phyloP scores from a whole-genome alignment of 2,797 vertebrate genomes.

The Hypotaenidia okinawae region DNA sequence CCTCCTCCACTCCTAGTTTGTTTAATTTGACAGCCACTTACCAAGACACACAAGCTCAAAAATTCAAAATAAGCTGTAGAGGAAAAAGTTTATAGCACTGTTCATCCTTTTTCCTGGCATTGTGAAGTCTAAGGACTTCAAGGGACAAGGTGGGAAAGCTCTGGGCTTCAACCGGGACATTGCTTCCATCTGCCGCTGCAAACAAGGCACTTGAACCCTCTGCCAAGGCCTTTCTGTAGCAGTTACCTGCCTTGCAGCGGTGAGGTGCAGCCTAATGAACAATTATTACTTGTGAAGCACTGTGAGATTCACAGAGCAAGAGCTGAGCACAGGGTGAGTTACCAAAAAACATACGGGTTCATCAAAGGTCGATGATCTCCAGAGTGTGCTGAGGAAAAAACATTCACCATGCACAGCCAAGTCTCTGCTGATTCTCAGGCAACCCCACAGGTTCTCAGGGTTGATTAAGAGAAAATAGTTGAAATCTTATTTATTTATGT shows the following conservation, averaged over 20 bases:
- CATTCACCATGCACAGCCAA: neutral
- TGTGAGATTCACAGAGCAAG: neutral
- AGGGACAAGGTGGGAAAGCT: neutral
- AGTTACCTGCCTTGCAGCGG: neutral
- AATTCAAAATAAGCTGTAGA: neutral
- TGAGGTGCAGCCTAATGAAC: neutral
- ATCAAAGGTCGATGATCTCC: neutral
- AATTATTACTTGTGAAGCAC: neutral
- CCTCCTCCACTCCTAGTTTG: slow-evolving; percentile 41
- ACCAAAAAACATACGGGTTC: neutral
- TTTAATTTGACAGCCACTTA: slow-evolving; percentile 59
- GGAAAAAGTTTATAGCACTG: neutral
- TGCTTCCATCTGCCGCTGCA: neutral
- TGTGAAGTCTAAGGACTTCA: neutral
- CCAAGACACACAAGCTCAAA: slow-evolving; percentile 18
- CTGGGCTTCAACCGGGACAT: neutral
- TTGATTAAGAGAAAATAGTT: neutral
- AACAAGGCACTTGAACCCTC: neutral
- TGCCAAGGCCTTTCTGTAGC: neutral
- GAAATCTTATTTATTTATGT: neutral
- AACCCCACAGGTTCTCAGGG: neutral
- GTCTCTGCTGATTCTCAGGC: neutral
- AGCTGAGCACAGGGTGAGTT: neutral
- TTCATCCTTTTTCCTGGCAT: neutral
- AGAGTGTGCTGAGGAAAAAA: neutral